Percentiles rank a stretch among this genome's conserved stretches.
These are phyloP conservation scores for Ailurus styani DNA, from an alignment of 2,113 vertebrate species.

Conservation along the genomic window DNA sequence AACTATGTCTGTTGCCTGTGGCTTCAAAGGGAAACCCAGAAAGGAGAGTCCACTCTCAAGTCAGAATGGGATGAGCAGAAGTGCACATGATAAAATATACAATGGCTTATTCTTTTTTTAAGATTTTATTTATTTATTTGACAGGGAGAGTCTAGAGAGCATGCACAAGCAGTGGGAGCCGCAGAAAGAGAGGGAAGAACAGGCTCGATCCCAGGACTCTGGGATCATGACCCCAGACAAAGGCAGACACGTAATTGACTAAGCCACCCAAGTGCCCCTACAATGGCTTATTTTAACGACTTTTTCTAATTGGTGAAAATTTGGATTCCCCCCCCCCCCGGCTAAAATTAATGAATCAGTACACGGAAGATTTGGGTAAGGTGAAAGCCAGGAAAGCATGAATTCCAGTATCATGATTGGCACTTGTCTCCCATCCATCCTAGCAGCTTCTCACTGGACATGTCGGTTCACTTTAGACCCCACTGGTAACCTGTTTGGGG, in stretches of 20 bases:
- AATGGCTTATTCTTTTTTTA: not conserved
- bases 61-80: not conserved
- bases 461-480: not conserved
- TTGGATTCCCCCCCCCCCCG: not conserved
- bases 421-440: not conserved
- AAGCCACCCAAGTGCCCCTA: no score
- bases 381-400: rapidly evolving
- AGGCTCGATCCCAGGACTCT: no score
- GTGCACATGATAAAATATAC: not conserved
- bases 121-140: not conserved
- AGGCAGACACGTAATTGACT: no score
- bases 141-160: no score
- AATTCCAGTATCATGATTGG: rapidly evolving
- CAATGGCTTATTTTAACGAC: not conserved
- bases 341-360: not conserved
- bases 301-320: not conserved
- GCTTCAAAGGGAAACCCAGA: not conserved
- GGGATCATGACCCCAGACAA: no score
- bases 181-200: no score
- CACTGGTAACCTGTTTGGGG: not conserved
- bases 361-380: not conserved
- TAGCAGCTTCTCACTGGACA: not conserved
- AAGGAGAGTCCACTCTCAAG: not conserved
- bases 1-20: rapidly evolving
- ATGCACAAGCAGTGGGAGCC: no score